Conservation (phyloP, 2,113 vertebrate species). For the Caloenas nicobarica region DNA sequence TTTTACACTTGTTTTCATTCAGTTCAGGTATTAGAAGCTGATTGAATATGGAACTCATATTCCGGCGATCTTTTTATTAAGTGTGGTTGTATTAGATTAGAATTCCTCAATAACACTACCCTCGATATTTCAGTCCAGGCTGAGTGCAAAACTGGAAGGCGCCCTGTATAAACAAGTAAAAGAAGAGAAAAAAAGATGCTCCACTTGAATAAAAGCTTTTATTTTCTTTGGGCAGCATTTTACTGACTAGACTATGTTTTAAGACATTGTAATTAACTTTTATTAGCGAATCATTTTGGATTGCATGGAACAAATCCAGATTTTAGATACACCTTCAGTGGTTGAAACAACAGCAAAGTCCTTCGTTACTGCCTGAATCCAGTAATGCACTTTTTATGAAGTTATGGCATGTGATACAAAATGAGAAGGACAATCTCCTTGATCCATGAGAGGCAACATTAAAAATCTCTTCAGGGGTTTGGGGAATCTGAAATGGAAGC, state of each 20-base stretch:
- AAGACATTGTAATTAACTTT: constrained; percentile 16
- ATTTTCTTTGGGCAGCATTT: background rate
- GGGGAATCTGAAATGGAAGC: constrained; percentile 6
- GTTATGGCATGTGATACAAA: background rate
- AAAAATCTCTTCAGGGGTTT: constrained; percentile 20
- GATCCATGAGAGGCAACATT: constrained; percentile 16
- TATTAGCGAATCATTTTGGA: background rate
- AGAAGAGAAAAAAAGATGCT: background rate
- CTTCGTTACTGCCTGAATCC: background rate
- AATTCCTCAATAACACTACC: background rate
- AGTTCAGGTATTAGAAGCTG: background rate
- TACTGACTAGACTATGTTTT: background rate
- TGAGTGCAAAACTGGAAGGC: background rate
- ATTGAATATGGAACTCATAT: background rate
- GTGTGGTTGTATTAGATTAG: background rate
- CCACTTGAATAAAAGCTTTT: background rate
- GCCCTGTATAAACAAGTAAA: background rate
- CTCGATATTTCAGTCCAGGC: background rate
- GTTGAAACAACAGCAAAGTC: background rate
- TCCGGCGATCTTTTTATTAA: background rate
- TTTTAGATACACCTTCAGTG: background rate
- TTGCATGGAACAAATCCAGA: background rate
- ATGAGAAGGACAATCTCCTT: constrained; percentile 14
- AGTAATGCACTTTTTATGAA: background rate
- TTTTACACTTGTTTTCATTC: background rate